phyloP scores from a whole-genome alignment of 2,888 invertebrate species.

The Heterodera filipjevi region DNA sequence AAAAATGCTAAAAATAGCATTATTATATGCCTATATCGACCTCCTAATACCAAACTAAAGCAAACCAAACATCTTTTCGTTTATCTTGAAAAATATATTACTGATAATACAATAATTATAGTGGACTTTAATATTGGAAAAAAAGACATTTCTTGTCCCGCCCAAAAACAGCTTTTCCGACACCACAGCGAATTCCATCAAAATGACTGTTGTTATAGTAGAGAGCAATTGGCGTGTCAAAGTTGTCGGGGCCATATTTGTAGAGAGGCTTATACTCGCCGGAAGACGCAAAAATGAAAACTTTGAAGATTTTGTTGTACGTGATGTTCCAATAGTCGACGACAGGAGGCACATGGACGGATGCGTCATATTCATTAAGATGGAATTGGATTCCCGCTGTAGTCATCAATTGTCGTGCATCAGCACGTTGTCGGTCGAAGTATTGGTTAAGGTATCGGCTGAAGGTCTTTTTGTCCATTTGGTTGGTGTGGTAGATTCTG shows the following conservation, averaged over 20 bases:
- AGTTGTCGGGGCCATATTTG: slow-evolving; percentile 5
- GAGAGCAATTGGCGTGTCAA: neutral
- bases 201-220: slow-evolving; percentile 1
- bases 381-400: neutral
- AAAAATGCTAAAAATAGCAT: too few species aligned
- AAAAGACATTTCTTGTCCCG: too few species aligned
- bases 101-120: too few species aligned
- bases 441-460: neutral
- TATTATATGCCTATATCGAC: too few species aligned
- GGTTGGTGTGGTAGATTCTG: neutral
- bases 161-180: neutral
- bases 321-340: slow-evolving; percentile 13
- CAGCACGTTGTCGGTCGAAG: neutral
- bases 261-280: slow-evolving; percentile 12
- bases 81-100: too few species aligned
- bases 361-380: neutral
- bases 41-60: too few species aligned
- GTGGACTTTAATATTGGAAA: too few species aligned
- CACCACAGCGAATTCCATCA: slow-evolving; percentile 6
- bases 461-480: neutral
- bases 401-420: neutral
- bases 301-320: slow-evolving; percentile 9
- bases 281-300: neutral
- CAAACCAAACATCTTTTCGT: too few species aligned
- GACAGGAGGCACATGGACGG: neutral